Conservation (phyloP, 2,888 invertebrate species). For the Argyra leucocephala region DNA sequence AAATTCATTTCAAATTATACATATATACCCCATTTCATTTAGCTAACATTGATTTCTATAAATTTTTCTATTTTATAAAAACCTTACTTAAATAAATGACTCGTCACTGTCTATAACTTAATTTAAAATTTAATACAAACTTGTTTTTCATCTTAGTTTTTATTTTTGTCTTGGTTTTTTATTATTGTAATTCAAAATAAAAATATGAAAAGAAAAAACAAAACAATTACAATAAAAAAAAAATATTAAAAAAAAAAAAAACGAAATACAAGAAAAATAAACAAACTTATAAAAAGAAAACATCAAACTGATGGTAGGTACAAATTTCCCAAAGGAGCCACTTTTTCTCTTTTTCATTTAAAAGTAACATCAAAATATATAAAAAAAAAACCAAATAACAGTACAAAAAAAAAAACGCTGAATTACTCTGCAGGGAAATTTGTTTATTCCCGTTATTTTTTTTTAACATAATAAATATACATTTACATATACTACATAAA, state of each 20-base stretch:
- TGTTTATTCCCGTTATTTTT: not conserved
- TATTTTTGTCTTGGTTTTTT: not conserved
- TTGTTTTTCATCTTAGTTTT: not conserved
- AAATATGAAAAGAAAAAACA: too few relatives aligned
- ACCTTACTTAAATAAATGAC: too few relatives aligned
- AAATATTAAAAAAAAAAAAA: not conserved
- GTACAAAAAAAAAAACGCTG: not conserved
- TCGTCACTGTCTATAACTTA: too few relatives aligned
- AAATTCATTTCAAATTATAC: too few relatives aligned
- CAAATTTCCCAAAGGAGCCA: not conserved
- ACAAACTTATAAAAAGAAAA: not conserved
- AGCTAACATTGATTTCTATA: too few relatives aligned
- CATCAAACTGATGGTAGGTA: not conserved
- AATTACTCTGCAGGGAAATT: constrained; percentile 3
- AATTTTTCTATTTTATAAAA: too few relatives aligned
- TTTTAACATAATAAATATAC: not conserved
- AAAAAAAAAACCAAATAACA: not conserved
- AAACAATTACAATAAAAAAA: not conserved
- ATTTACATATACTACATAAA: too few relatives aligned
- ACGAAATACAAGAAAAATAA: not conserved
- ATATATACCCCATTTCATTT: too few relatives aligned
- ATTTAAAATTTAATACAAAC: too few relatives aligned
- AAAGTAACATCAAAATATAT: not conserved
- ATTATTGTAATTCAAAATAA: not conserved
- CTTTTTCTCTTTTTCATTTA: not conserved